Evolutionary conservation across 2,888 invertebrate species (phyloP), one percentile per base, ranked within the genome.

Genomic region (Clepsis dumicolana): DNA sequence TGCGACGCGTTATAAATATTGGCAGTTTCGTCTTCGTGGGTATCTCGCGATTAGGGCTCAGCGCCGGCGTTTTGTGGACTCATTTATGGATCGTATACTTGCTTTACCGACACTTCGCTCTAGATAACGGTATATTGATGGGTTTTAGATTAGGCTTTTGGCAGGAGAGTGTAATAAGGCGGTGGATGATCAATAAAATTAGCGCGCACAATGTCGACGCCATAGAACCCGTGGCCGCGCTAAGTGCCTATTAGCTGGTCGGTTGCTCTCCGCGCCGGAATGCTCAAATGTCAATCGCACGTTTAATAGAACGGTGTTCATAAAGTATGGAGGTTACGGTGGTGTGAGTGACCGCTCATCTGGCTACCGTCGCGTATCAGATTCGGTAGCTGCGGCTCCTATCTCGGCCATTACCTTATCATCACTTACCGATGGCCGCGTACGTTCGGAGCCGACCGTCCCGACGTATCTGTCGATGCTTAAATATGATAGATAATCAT

Each of bases 371-470:
- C 75, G 78, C 78, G 78, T 87, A 88, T 88, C 89, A 88, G 88
- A 89, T 90, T 87, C 92, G 82, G 91, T 90, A 91, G 92, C 90
- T 68, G 76, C 77, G 74, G 72, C 74, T 63, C 73, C 77, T 86
- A 88, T 87, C 85, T 78, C 78, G 80, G 76, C 86, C 90, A 90
- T 91, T 90, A 91, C 87, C 89, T 88, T 90, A 90, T 89, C 89
- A 88, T 88, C 83, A 86, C 87, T 84, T 89, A 90, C 90, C 90
- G 84, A 76, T 75, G 71, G 77, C 74, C 77, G 75, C 71, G 64
- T 71, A 77, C 74, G 73, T 81, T 80, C 80, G 77, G 77, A 59
- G 41, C 75, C 77, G 69, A 75, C 70, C 78, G 79, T 78, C 83
- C 84, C 82, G 87, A 89, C 88, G 79, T 84, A 87, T 87, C 87